phyloP scores from a whole-genome alignment of 2,797 vertebrate species.

The Eleutherodactylus coqui region DNA sequence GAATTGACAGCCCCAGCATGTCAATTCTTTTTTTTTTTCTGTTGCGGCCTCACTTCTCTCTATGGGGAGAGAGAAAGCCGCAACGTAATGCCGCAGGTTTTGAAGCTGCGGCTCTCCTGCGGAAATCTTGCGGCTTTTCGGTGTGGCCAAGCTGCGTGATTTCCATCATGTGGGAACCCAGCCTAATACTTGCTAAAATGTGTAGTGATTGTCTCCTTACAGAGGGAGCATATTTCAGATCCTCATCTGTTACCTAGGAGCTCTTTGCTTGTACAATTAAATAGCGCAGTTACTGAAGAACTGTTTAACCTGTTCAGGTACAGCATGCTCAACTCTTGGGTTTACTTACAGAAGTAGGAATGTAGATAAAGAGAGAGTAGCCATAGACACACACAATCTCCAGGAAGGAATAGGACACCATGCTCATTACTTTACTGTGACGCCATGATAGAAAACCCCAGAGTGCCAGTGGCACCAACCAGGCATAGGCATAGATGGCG shows the following conservation, averaged over 20 bases:
- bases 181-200: no score
- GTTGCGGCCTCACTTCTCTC: no score
- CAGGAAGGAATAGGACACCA: constrained; percentile 94
- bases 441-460: constrained; percentile 96
- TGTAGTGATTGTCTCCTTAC: no score
- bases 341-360: constrained; percentile 90
- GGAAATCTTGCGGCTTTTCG: no score
- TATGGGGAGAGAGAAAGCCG: no score
- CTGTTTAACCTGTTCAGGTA: background rate
- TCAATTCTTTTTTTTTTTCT: no score
- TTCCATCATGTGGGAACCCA: no score
- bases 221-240: background rate
- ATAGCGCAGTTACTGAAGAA: background rate
- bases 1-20: no score
- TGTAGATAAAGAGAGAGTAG: constrained; percentile 94
- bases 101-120: no score
- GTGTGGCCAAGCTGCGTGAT: no score
- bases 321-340: background rate
- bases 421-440: constrained; percentile 89
- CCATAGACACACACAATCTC: constrained; percentile 97
- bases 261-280: constrained; percentile 1
- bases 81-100: no score
- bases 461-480: constrained; percentile 92
- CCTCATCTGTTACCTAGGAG: background rate
- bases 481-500: constrained; percentile 91